Conservation (phyloP, 2,113 vertebrate species). For the Lucifuga dentata region DNA sequence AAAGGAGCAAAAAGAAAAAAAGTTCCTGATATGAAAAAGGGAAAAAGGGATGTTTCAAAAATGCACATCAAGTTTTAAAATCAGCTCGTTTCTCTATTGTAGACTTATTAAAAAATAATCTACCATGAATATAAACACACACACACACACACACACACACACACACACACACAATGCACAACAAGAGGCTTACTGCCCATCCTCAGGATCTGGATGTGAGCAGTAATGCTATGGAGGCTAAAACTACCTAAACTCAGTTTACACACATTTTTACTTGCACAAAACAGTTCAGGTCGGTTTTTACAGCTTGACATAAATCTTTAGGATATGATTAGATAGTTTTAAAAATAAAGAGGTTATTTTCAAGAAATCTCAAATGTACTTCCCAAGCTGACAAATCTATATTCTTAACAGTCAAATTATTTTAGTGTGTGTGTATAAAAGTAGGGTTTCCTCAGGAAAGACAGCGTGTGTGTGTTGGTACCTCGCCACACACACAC, state of each 20-base stretch:
- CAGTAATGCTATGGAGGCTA: constrained; percentile 43
- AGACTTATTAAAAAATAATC: constrained; percentile 33
- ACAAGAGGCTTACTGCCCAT: constrained; percentile 33
- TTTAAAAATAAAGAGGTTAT: neutral
- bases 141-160: neutral
- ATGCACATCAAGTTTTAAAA: constrained; percentile 65
- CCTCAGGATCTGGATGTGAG: constrained; percentile 45
- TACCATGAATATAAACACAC: constrained; percentile 13
- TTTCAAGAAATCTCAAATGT: too few species aligned
- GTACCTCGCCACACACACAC: too few species aligned
- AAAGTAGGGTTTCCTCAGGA: constrained; percentile 19
- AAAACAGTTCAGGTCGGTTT: constrained; percentile 1
- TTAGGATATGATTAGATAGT: neutral
- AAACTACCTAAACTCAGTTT: constrained; percentile 35
- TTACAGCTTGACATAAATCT: neutral
- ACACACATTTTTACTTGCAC: neutral
- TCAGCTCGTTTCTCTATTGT: constrained; percentile 42
- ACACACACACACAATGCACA: too few species aligned
- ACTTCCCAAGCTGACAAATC: too few species aligned
- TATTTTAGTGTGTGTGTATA: constrained; percentile 2
- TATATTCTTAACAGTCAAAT: too few species aligned
- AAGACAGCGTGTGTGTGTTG: neutral
- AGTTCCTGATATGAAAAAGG: constrained; percentile 64
- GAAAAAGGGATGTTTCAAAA: constrained; percentile 46
- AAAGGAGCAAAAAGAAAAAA: constrained; percentile 33